Conservation (phyloP, 2,888 invertebrate genomes). For the Teinopalpus imperialis region DNA sequence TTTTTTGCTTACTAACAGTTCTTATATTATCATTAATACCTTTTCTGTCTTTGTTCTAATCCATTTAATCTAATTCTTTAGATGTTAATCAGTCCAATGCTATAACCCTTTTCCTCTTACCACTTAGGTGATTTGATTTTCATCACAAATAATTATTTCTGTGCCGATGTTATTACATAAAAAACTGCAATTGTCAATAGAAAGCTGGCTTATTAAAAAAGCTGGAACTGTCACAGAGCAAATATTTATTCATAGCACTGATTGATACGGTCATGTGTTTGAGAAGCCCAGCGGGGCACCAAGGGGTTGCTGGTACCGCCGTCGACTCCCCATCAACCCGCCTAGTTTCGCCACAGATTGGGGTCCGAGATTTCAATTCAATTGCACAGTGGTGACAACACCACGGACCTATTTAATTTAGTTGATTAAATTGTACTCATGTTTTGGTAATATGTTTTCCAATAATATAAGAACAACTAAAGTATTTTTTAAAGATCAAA, state of each 20-base stretch:
- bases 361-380: slow-evolving; percentile 39
- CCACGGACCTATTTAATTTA: slow-evolving; percentile 20
- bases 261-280: slow-evolving; percentile 58
- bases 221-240: slow-evolving; percentile 45
- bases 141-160: no score
- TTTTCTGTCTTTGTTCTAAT: no score
- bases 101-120: no score
- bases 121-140: no score
- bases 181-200: background rate
- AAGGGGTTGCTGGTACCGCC: slow-evolving; percentile 61
- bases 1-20: no score
- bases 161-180: no score
- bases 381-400: slow-evolving; percentile 26
- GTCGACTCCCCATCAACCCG: slow-evolving; percentile 44
- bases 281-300: slow-evolving; percentile 66
- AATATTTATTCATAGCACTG: slow-evolving; percentile 44
- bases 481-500: no score
- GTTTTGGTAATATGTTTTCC: slow-evolving; percentile 5
- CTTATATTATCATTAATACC: no score
- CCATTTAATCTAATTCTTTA: no score
- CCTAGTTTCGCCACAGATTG: slow-evolving; percentile 63
- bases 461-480: no score
- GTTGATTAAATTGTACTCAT: slow-evolving; percentile 16
- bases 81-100: no score
- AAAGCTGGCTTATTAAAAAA: slow-evolving; percentile 17